phyloP scores from a whole-genome alignment of 1,140 invertebrate species.

The Drosophila obscura region DNA sequence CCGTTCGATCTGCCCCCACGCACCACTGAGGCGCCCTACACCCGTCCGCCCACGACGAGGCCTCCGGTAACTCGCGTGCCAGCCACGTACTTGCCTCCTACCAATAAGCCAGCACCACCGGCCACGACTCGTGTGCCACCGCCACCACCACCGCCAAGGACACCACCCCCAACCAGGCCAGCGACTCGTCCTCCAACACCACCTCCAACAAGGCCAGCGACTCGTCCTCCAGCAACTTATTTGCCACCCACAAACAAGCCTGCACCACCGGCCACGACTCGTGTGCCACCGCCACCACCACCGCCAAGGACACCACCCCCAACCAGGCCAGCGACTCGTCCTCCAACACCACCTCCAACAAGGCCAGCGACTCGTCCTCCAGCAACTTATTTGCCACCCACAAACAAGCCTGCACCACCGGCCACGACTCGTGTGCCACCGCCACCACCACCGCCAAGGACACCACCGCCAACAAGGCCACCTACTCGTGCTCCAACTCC shows the following conservation, averaged over 20 bases:
- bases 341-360: too few relatives aligned
- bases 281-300: too few relatives aligned
- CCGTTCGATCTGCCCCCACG: slow-evolving; percentile 70
- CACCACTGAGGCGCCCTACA: slow-evolving; percentile 52
- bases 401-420: slow-evolving; percentile 51
- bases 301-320: too few relatives aligned
- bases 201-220: too few relatives aligned
- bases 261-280: too few relatives aligned
- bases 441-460: slow-evolving; percentile 31
- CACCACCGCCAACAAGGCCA: slow-evolving; percentile 27
- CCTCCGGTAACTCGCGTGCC: slow-evolving; percentile 39
- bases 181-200: slow-evolving; percentile 18
- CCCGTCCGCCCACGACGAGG: slow-evolving; percentile 46
- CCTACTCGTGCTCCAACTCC: slow-evolving; percentile 33
- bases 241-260: too few relatives aligned
- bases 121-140: slow-evolving; percentile 41
- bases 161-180: slow-evolving; percentile 17
- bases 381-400: slow-evolving; percentile 66
- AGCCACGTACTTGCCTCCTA: slow-evolving; percentile 68
- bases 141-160: slow-evolving; percentile 4
- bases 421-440: slow-evolving; percentile 43
- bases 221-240: too few relatives aligned
- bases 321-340: too few relatives aligned
- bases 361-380: slow-evolving; percentile 24
- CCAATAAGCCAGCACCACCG: slow-evolving; percentile 59